Base-by-base conservation (phyloP, 2,797 vertebrate genomes). In the Poecile montanus region DNA sequence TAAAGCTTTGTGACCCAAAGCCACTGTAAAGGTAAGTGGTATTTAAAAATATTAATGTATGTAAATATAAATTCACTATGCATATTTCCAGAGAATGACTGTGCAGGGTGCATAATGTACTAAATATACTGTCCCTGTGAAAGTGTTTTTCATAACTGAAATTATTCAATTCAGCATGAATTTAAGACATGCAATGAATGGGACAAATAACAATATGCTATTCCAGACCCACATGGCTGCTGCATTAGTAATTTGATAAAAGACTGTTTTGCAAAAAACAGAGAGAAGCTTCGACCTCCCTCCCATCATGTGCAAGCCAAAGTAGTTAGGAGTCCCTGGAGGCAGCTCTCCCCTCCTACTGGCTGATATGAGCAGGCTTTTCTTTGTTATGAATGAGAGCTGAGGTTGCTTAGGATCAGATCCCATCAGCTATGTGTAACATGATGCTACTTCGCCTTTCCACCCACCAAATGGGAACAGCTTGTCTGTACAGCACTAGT, bases 371-470 rank as follows among this genome's bases (percentile, higher is more conserved):
- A 58, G 57, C 7, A 8, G 34, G 23, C n/a, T 58, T 58, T 58
- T 36, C 13, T 17, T 72, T 29, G 10, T 58, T 2, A 1, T 16
- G 26, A 40, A 2, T 3, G 5, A 34, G 38, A 34, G 17, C 38
- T 29, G 32, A 29, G 34, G 50, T 68, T 48, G 60, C 34, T 14
- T 14, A 5, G 22, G 32, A 29, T 26, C 44, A 8, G 30, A 19
- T 47, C 19, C 21, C 29, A 13, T 9, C 47, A 16, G 38, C 58
- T 25, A 22, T 10, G 17, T 20, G 22, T 45, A 19, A 57, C 40
- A 2, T 38, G 17, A 22, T 1, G 1, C 32, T 2, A 1, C 36
- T 65, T 26, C 0, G 0, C 74, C 57, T 19, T 71, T 8, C 51
- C 19, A 3, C 15, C 18, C 0, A 2, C n/a, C 8, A 5, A 17